Evolutionary conservation across 2,113 vertebrate genomes (phyloP).

Genomic region (Tautogolabrus adspersus): DNA sequence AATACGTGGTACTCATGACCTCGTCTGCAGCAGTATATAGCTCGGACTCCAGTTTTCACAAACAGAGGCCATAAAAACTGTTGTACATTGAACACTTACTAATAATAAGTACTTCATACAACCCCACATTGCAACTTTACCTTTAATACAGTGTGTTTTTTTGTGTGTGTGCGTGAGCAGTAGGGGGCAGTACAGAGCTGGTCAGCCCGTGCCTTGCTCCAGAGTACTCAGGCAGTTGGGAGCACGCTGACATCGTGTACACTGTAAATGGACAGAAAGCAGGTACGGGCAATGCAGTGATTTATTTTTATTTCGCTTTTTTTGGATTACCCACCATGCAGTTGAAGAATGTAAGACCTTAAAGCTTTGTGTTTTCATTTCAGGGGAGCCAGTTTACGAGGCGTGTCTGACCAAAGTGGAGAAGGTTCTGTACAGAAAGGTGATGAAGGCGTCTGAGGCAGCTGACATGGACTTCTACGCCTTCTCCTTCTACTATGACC

Average conservation of each 20-base stretch:
- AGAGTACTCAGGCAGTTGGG: slow-evolving; percentile 87
- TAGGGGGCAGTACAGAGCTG: slow-evolving; percentile 84
- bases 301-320: neutral
- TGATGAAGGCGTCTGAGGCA: slow-evolving; percentile 83
- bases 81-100: no score
- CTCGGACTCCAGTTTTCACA: no score
- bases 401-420: slow-evolving; percentile 87
- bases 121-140: no score
- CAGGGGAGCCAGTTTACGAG: slow-evolving; percentile 84
- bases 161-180: slow-evolving; percentile 65
- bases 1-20: no score
- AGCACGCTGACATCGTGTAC: slow-evolving; percentile 89
- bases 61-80: no score
- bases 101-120: no score
- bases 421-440: slow-evolving; percentile 86
- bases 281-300: slow-evolving; percentile 77
- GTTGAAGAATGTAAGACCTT: neutral
- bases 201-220: slow-evolving; percentile 92
- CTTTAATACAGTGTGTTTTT: neutral
- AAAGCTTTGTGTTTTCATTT: slow-evolving; percentile 33
- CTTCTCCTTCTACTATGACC: slow-evolving; percentile 95
- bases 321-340: slow-evolving; percentile 17
- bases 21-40: no score
- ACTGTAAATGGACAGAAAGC: slow-evolving; percentile 89
- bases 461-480: slow-evolving; percentile 89